Conservation (phyloP, 2,888 invertebrate genomes). For the Masnerella sp. region DNA sequence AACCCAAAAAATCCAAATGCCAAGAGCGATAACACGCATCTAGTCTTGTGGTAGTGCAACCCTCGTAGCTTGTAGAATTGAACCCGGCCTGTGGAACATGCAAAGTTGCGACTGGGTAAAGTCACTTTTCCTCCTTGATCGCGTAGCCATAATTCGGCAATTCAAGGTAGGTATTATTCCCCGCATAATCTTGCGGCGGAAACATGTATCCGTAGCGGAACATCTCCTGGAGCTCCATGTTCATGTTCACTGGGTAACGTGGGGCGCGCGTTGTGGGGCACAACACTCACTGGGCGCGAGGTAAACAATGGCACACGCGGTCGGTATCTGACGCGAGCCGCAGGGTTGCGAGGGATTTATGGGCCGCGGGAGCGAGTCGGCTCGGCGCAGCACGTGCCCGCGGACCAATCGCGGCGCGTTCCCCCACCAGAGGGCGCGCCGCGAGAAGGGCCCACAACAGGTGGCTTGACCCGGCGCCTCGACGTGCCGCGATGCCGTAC, state of each 20-base stretch:
- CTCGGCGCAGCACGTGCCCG: conserved; percentile 76
- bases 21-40: no score
- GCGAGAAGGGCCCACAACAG: conserved; percentile 68
- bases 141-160: conserved; percentile 68
- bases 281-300: conserved; percentile 34
- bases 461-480: conserved; percentile 67
- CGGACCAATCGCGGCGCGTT: conserved; percentile 68
- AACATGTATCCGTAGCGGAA: conserved; percentile 76
- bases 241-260: conserved; percentile 43
- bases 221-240: conserved; percentile 76
- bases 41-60: no score
- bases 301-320: conserved; percentile 62
- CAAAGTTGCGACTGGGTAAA: conserved; percentile 71
- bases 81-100: conserved; percentile 57
- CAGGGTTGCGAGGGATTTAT: conserved; percentile 71
- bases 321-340: conserved; percentile 69
- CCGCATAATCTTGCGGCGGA: conserved; percentile 71
- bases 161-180: conserved; percentile 71
- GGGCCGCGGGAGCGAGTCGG: conserved; percentile 73
- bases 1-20: no score
- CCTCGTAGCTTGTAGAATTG: conserved; percentile 71
- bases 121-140: conserved; percentile 67
- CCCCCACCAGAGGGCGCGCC: conserved; percentile 56
- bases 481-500: conserved; percentile 44
- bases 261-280: no score